Base-by-base conservation (phyloP, 1,140 invertebrate genomes). In the Plectus sambesii region DNA sequence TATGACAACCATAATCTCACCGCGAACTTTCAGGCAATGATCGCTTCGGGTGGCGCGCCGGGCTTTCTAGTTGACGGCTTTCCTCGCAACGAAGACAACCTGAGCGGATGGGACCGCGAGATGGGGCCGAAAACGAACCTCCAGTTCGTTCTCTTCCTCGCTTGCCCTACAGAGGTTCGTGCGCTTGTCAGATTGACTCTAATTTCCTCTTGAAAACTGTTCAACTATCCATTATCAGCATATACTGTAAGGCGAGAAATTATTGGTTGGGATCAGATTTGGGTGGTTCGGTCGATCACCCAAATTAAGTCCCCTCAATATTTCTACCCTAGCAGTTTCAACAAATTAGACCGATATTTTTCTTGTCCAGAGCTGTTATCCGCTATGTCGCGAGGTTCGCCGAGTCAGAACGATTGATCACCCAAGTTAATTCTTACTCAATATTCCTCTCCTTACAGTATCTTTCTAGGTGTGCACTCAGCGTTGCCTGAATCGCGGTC, bases 11-110 rank as follows among this genome's bases (percentile, higher is more conserved):
- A 20, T 42, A 46, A 6, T 36, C 8, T 41, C 15, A 41, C 42
- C n/a, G 17, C 9, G 33, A 37, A n/a, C 58, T 58, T 63, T 19
- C 56, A 73, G 75, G 85, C 85, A 1, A 93, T 93, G 84, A 71
- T 53, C 6, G 62, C 61, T 6, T 26, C 76, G 48, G 68, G 76
- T 42, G 76, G 80, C 12, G 77, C 80, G 19, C 74, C 79, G n/a
- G 81, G 82, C 35, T 99, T 98, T 69, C 74, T 99, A 0, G 84
- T 99, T 60, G 94, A 99, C 73, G 94, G 94, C 5, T 99, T 99
- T 71, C 94, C 94, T 23, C 76, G 94, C 22, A 99, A 97, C 71
- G 78, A 90, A 68, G 81, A 98, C 70, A 99, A 99, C 72, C 72
- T 98, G 42, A 80, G 89, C 49, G 94, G 94, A 1, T 99, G 94